Evolutionary conservation across 2,888 invertebrate species (phyloP).

Genomic region (Agrenia bidenticulata): DNA sequence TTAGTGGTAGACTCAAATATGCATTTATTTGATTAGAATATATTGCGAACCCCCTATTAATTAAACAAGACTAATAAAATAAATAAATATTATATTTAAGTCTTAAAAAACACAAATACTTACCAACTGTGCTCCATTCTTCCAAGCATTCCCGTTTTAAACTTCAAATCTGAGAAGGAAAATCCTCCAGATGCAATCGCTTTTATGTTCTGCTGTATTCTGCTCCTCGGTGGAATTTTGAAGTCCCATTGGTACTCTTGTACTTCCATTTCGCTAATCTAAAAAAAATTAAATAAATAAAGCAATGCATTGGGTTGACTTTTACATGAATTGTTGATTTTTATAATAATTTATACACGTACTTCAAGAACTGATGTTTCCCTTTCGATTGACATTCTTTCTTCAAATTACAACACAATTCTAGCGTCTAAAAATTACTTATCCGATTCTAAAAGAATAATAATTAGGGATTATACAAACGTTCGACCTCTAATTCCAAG

Average conservation of each 20-base stretch:
- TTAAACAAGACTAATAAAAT: background rate
- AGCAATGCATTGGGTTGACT: too few relatives aligned
- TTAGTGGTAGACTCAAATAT: conserved; percentile 34
- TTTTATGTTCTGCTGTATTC: conserved; percentile 38
- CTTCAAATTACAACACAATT: too few relatives aligned
- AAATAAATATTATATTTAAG: too few relatives aligned
- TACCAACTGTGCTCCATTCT: conserved; percentile 40
- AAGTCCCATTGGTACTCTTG: conserved; percentile 8
- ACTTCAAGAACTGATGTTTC: conserved; percentile 11
- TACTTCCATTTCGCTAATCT: background rate
- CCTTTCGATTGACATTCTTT: background rate
- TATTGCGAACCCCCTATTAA: conserved; percentile 34
- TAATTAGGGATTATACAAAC: too few relatives aligned
- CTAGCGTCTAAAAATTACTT: too few relatives aligned
- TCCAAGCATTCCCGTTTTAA: conserved; percentile 36
- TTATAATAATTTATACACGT: too few relatives aligned
- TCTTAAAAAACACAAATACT: background rate
- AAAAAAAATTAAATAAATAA: background rate
- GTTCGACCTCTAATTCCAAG: too few relatives aligned
- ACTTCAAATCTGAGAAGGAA: conserved; percentile 34
- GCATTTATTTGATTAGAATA: conserved; percentile 43
- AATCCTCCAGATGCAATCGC: conserved; percentile 31
- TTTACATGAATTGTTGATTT: too few relatives aligned
- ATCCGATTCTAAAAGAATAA: too few relatives aligned
- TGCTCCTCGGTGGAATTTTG: conserved; percentile 32